Percentiles rank a stretch among this genome's conserved stretches.
These are phyloP conservation scores for Magallana angulata DNA, from an alignment of 1,140 invertebrate genomes.

Conservation along the genomic window DNA sequence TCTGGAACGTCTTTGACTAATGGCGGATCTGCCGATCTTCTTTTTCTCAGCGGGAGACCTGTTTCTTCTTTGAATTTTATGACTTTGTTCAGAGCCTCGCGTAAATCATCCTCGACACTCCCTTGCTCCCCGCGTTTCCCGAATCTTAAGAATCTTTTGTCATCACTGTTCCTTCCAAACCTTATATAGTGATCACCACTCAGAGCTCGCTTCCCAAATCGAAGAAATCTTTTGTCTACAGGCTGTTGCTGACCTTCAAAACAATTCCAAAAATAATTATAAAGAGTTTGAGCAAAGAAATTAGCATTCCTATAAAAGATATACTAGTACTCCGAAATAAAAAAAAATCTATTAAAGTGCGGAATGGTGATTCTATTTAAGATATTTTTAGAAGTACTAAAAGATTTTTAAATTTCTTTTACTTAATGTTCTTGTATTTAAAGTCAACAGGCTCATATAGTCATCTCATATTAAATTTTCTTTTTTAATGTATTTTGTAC, in stretches of 20 bases:
- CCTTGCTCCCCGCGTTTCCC: slow-evolving; percentile 62
- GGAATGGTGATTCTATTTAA: too few species aligned
- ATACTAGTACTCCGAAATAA: too few species aligned
- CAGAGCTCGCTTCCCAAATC: slow-evolving; percentile 68
- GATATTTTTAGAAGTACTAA: too few species aligned
- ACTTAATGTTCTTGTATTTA: too few species aligned
- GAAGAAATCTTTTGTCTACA: slow-evolving; percentile 70
- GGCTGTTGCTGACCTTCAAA: slow-evolving; percentile 51
- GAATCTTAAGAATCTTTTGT: slow-evolving; percentile 74
- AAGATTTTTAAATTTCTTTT: too few species aligned
- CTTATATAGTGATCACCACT: slow-evolving; percentile 72
- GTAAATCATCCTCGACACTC: slow-evolving; percentile 58
- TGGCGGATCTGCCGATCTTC: slow-evolving; percentile 55
- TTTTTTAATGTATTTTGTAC: too few species aligned
- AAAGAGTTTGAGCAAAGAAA: too few species aligned
- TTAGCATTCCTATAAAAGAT: too few species aligned
- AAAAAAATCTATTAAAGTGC: too few species aligned
- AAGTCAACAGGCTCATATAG: too few species aligned
- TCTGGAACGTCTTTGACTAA: slow-evolving; percentile 51
- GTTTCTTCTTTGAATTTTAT: slow-evolving; percentile 53
- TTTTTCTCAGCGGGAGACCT: slow-evolving; percentile 59
- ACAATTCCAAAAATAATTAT: neutral
- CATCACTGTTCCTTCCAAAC: slow-evolving; percentile 67
- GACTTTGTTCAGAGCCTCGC: slow-evolving; percentile 53
- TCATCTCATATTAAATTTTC: too few species aligned